These are phyloP conservation scores for Podarcis siculus DNA, from an alignment of 2,797 vertebrate genomes.

Conservation along the genomic window DNA sequence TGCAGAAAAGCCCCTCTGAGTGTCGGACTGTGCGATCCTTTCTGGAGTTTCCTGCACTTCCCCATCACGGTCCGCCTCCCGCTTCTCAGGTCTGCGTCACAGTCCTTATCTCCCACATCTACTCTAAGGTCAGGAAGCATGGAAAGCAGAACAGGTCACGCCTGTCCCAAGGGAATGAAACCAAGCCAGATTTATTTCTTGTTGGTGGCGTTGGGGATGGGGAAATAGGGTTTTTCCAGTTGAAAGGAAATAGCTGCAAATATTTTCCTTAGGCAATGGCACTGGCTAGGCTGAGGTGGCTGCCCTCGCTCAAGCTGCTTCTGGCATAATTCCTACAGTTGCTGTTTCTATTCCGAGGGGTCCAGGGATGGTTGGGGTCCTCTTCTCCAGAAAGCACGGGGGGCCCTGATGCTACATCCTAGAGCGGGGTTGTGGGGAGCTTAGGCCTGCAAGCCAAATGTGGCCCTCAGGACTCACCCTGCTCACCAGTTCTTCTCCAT, in stretches of 20 bases:
- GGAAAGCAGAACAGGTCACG: conserved; percentile 25
- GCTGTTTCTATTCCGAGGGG: too few relatives aligned
- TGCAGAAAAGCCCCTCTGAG: not conserved
- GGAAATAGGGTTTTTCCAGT: conserved; percentile 13
- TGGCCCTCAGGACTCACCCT: too few relatives aligned
- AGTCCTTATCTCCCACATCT: conserved; percentile 28
- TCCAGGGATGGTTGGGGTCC: too few relatives aligned
- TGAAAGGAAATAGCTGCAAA: not conserved
- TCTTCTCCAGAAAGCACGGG: too few relatives aligned
- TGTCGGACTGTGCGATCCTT: not conserved
- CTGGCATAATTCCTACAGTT: not conserved
- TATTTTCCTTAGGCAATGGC: not conserved
- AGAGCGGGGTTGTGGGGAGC: too few relatives aligned
- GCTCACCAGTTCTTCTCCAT: too few relatives aligned
- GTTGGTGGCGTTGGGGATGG: not conserved
- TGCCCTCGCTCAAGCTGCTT: too few relatives aligned
- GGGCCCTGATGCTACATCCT: too few relatives aligned
- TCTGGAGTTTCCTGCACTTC: not conserved
- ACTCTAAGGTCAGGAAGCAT: conserved; percentile 17
- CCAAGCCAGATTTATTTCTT: not conserved
- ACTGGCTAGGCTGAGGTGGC: not conserved
- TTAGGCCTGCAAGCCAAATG: too few relatives aligned
- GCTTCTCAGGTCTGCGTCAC: not conserved
- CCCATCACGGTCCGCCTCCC: not conserved
- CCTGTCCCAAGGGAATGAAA: conserved; percentile 23